These are phyloP conservation scores for Orius insidiosus DNA, from an alignment of 1,140 invertebrate species.

Conservation along the genomic window DNA sequence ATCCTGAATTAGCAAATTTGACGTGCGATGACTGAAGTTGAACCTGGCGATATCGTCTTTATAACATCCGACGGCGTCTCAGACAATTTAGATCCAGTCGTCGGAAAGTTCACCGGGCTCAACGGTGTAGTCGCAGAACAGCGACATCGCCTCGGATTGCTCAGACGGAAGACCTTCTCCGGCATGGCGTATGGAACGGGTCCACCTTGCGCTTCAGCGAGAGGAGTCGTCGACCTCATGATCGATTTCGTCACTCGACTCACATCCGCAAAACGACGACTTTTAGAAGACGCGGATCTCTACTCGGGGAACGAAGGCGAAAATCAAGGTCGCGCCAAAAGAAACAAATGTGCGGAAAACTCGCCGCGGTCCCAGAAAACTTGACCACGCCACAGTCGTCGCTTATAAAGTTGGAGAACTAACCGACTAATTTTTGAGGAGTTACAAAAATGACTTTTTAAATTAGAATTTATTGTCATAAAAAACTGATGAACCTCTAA, in stretches of 20 bases:
- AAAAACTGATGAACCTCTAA: no score
- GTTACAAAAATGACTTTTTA: no score
- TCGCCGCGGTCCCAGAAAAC: constrained; percentile 68
- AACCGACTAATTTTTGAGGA: no score
- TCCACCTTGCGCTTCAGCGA: constrained; percentile 32
- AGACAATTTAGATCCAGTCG: constrained; percentile 88
- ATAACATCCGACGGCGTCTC: constrained; percentile 83
- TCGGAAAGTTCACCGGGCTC: constrained; percentile 78
- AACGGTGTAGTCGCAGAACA: constrained; percentile 64
- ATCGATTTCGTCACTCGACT: constrained; percentile 59
- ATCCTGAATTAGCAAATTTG: constrained; percentile 79
- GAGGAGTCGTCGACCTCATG: constrained; percentile 52
- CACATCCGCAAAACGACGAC: constrained; percentile 57
- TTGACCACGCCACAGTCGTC: constrained; percentile 79
- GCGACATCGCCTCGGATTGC: constrained; percentile 56
- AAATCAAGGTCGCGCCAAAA: constrained; percentile 42
- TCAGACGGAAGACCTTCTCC: constrained; percentile 64
- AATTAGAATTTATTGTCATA: no score
- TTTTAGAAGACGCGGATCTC: constrained; percentile 63
- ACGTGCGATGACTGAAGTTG: constrained; percentile 75
- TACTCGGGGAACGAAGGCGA: constrained; percentile 31
- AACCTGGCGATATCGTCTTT: constrained; percentile 72
- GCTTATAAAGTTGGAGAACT: constrained; percentile 51
- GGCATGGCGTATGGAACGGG: constrained; percentile 48
- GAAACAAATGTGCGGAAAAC: constrained; percentile 51